phyloP scores from a whole-genome alignment of 2,113 vertebrate species.

The Rhipidura dahli region DNA sequence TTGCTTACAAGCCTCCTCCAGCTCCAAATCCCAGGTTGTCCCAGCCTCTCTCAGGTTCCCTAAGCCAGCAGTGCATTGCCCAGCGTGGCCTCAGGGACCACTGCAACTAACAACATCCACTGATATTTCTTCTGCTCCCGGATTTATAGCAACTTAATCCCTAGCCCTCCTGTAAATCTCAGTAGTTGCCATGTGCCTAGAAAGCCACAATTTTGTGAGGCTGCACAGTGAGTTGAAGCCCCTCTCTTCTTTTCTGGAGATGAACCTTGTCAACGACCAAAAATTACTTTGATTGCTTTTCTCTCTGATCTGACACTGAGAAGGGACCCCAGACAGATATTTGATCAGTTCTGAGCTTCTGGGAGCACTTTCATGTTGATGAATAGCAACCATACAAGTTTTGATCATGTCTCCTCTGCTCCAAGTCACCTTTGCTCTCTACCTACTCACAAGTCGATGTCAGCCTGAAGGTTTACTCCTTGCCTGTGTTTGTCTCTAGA shows the following conservation, averaged over 20 bases:
- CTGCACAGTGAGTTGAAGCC: not conserved
- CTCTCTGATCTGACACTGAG: not conserved
- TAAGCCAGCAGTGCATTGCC: not conserved
- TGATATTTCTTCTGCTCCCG: not conserved
- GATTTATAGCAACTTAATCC: not conserved
- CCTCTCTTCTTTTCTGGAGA: not conserved
- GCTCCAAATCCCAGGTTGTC: not conserved
- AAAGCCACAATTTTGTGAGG: not conserved
- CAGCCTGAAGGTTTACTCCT: not conserved
- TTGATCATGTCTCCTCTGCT: not conserved
- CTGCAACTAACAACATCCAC: not conserved
- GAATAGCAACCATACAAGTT: not conserved
- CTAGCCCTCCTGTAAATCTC: not conserved
- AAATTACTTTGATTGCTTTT: not conserved
- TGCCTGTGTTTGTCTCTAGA: not conserved
- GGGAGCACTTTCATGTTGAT: not conserved
- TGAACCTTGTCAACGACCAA: not conserved
- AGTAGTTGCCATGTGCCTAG: not conserved
- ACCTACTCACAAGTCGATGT: rapidly evolving
- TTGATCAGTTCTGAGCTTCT: not conserved
- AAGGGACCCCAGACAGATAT: not conserved
- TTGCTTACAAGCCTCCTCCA: not conserved
- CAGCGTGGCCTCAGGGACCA: not conserved
- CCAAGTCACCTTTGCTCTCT: not conserved
- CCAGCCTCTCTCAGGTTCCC: not conserved